These are phyloP conservation scores for Agrenia bidenticulata DNA, from an alignment of 2,888 invertebrate genomes.

Conservation along the genomic window DNA sequence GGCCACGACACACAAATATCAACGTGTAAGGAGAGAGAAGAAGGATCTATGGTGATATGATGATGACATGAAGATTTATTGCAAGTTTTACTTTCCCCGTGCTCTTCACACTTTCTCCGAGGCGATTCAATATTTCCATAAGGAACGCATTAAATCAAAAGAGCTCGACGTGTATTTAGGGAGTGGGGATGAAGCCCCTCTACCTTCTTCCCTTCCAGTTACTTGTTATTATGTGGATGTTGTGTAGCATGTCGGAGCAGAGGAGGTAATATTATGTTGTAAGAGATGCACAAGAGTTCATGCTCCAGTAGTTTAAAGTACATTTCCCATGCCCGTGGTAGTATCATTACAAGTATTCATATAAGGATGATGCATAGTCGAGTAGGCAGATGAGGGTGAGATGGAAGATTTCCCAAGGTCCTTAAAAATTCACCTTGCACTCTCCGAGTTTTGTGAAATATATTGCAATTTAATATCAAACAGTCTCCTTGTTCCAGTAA, in stretches of 20 bases:
- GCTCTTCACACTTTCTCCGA: constrained; percentile 22
- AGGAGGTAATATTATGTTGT: too few species aligned
- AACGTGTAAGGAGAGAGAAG: too few species aligned
- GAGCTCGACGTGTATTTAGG: constrained; percentile 16
- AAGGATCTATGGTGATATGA: constrained; percentile 15
- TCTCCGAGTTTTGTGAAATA: constrained; percentile 2
- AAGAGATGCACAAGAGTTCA: too few species aligned
- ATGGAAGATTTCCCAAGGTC: constrained; percentile 12
- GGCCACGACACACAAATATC: too few species aligned
- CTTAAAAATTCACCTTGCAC: constrained; percentile 13
- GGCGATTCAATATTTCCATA: constrained; percentile 25
- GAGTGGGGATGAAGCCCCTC: not conserved
- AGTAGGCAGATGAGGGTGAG: not conserved
- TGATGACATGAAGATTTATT: constrained; percentile 40
- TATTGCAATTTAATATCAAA: constrained; percentile 12
- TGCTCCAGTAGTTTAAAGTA: too few species aligned
- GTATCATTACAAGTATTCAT: too few species aligned
- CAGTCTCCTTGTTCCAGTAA: constrained; percentile 2
- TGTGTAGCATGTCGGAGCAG: too few species aligned
- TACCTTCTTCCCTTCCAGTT: too few species aligned
- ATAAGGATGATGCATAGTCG: not conserved
- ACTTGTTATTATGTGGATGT: too few species aligned
- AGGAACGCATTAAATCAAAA: constrained; percentile 36
- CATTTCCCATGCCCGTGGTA: too few species aligned
- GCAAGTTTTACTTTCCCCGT: constrained; percentile 24